Base-by-base conservation (phyloP, 2,113 vertebrate species). In the Cygnus buccinator region DNA sequence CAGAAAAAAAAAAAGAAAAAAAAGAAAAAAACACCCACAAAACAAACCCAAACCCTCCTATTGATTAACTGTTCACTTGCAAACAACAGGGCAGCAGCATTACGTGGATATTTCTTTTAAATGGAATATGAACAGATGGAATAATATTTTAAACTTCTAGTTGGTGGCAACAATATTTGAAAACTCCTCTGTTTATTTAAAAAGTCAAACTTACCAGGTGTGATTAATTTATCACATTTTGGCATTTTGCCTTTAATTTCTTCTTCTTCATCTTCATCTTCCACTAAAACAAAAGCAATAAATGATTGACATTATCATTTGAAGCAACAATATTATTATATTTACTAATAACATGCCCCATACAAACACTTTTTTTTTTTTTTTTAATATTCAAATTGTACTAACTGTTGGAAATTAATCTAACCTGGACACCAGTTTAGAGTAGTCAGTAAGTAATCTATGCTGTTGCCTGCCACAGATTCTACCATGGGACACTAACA, bases 181-280 rank as follows among this genome's bases (percentile, higher is more conserved):
- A 92, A 85, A 46, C 23, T 58, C 14, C 9, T 46, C 7, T 16
- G 3, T 75, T 90, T 75, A 52, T 63, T 67, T 83, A 54, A 80
- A 37, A 5, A 84, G 89, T 83, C 43, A 74, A 84, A 96, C 98
- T 94, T 79, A 99, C 99, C 99, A 97, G 99, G 99, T 57, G 89
- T 97, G 57, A 98, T 98, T 88, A 96, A 68, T 89, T 97, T 97
- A 97, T 99, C 98, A 96, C 79, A 98, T 25, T 72, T 83, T 23
- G 97, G 96, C 35, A 86, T 57, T 94, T 98, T 98, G 68, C 96
- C 82, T 80, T 44, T 50, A 33, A 3, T 41, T 33, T 98, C 97
- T 23, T 98, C 98, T 31, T 98, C 98, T 13, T 98, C 97, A 7
- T 98, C 98, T 3, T 98, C 98, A 10, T 92, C 98, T 97, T 98